Percentiles rank a stretch among this genome's conserved stretches.
Evolutionary conservation across 2,113 vertebrate species (phyloP).

Genomic region (Proterorhinus semilunaris): DNA sequence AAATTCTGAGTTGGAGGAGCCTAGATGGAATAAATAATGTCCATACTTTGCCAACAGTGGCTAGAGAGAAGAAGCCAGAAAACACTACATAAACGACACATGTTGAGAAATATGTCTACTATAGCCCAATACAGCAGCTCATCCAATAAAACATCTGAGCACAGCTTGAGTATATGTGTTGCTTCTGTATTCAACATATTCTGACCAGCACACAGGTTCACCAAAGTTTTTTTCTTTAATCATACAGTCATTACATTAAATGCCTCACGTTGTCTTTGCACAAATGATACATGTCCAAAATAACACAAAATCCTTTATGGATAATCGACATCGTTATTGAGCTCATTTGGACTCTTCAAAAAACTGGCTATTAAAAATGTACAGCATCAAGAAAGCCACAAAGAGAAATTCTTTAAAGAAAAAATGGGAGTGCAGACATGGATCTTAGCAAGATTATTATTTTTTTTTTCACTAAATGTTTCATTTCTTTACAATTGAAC

Average conservation of each 20-base stretch:
- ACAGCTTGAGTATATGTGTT: conserved; percentile 9
- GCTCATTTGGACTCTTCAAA: conserved; percentile 13
- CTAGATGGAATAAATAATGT: conserved; percentile 37
- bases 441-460: not conserved
- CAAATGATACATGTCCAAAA: conserved; percentile 52
- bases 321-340: conserved; percentile 35
- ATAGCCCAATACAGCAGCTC: conserved; percentile 19
- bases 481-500: too few species aligned
- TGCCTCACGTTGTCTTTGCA: conserved; percentile 50
- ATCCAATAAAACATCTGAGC: conserved; percentile 31
- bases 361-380: not conserved
- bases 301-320: conserved; percentile 45
- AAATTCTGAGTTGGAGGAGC: conserved; percentile 23
- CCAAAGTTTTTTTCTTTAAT: conserved; percentile 49
- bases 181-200: conserved; percentile 3
- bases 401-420: not conserved
- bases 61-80: conserved; percentile 27
- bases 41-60: conserved; percentile 17
- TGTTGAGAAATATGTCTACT: conserved; percentile 43
- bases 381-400: not conserved
- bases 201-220: conserved; percentile 33
- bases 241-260: conserved; percentile 54
- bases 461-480: too few species aligned
- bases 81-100: conserved; percentile 11
- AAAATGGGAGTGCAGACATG: not conserved